phyloP scores from a whole-genome alignment of 30 jellyfish, hydroid and myxozoan genomes.

The Clytia hemisphaerica region DNA sequence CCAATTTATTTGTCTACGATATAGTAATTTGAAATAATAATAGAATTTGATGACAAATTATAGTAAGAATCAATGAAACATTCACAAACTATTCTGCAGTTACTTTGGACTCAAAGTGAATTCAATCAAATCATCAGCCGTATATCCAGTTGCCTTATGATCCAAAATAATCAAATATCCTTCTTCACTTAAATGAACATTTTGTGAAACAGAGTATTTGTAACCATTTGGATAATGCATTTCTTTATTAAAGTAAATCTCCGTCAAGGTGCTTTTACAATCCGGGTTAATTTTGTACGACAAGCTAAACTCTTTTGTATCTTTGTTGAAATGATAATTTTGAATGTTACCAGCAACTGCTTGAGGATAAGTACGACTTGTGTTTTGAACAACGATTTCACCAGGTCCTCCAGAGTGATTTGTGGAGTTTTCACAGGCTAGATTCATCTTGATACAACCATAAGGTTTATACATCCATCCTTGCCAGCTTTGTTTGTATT shows the following conservation, averaged over 20 bases:
- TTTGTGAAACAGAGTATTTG: slow-evolving; percentile 33
- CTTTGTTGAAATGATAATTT: slow-evolving; percentile 37
- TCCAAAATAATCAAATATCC: slow-evolving; percentile 41
- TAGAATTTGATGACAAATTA: too few species aligned
- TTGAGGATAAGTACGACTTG: slow-evolving; percentile 89
- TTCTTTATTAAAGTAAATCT: slow-evolving; percentile 54
- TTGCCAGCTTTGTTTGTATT: slow-evolving; percentile 88
- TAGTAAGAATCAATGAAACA: too few species aligned
- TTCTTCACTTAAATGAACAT: slow-evolving; percentile 36
- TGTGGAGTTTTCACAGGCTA: slow-evolving; percentile 52
- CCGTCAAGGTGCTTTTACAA: slow-evolving; percentile 49
- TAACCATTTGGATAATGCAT: slow-evolving; percentile 78
- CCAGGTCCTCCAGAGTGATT: slow-evolving; percentile 40
- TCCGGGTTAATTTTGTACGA: slow-evolving; percentile 34
- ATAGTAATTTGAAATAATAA: too few species aligned
- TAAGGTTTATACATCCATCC: slow-evolving; percentile 95
- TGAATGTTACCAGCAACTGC: slow-evolving; percentile 89
- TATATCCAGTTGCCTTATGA: too few species aligned
- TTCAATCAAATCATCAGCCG: too few species aligned
- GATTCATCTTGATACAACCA: slow-evolving; percentile 54
- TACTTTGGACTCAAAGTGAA: too few species aligned
- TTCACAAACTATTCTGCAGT: too few species aligned
- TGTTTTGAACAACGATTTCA: slow-evolving; percentile 59
- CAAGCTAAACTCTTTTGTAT: slow-evolving; percentile 40
- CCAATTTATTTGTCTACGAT: too few species aligned